A percentile compares a stretch with the other conserved stretches of the same genome.
Evolutionary conservation across 2,888 invertebrate species (phyloP).

Genomic region (Pseudococcus longispinus): DNA sequence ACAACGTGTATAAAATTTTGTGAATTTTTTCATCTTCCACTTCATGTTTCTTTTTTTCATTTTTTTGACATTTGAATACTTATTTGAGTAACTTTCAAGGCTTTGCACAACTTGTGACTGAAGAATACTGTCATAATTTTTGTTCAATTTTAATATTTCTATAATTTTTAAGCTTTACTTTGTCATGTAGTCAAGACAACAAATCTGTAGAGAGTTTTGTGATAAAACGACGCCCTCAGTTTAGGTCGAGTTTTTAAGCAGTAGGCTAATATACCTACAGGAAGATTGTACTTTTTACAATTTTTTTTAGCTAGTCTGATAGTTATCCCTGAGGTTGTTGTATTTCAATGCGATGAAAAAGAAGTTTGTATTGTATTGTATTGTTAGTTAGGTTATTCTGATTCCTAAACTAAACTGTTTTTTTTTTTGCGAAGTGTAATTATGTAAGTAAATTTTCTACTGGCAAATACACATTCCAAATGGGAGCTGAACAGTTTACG

Average conservation of each 20-base stretch:
- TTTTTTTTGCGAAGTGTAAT: neutral
- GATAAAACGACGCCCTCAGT: neutral
- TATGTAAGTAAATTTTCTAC: neutral
- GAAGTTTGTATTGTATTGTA: neutral
- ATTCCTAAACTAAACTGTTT: neutral
- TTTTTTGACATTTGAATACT: neutral
- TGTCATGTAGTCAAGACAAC: neutral
- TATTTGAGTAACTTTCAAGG: neutral
- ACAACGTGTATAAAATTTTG: neutral
- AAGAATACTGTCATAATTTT: neutral
- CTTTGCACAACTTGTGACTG: neutral
- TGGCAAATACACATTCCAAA: neutral
- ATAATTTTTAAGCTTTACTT: neutral
- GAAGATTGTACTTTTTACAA: neutral
- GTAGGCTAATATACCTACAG: neutral
- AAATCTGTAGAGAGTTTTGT: neutral
- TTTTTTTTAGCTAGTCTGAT: neutral
- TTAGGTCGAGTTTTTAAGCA: neutral
- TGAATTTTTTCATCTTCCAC: neutral
- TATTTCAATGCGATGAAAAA: neutral
- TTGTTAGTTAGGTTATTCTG: neutral
- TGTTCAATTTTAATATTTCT: neutral
- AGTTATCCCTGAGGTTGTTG: neutral
- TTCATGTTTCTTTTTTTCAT: neutral
- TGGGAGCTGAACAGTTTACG: neutral